phyloP scores from a whole-genome alignment of 2,888 invertebrate genomes.

The Drosophila greeni region DNA sequence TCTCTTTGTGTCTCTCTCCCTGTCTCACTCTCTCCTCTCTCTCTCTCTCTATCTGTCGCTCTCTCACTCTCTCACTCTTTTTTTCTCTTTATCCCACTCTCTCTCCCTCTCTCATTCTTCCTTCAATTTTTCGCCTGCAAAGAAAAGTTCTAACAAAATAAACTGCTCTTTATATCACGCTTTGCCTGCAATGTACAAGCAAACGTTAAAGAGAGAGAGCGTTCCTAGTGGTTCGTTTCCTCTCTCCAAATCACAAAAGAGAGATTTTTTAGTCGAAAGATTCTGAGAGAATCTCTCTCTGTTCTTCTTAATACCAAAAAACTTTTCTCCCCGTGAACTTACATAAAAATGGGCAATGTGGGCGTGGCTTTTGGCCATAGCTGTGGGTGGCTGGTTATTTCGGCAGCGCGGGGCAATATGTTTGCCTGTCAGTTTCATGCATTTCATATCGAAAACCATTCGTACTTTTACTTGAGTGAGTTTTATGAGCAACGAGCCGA shows the following conservation, averaged over 20 bases:
- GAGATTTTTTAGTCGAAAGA: too few relatives aligned
- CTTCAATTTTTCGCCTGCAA: too few relatives aligned
- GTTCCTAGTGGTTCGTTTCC: not conserved
- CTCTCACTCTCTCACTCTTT: not conserved
- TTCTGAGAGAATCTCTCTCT: too few relatives aligned
- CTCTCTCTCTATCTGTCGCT: too few relatives aligned
- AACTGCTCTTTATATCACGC: not conserved
- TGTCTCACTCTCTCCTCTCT: too few relatives aligned
- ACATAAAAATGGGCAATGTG: conserved; percentile 8
- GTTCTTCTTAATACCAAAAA: not conserved
- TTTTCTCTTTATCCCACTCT: not conserved
- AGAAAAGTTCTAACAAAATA: too few relatives aligned
- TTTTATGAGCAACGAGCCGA: conserved; percentile 68
- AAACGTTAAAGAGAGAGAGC: not conserved
- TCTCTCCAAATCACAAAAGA: not conserved
- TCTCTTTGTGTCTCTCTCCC: too few relatives aligned
- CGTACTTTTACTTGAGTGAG: conserved; percentile 75
- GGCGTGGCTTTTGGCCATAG: conserved; percentile 2
- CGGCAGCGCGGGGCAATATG: conserved; percentile 68
- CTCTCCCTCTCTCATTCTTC: too few relatives aligned
- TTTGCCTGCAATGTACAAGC: not conserved
- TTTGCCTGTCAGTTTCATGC: conserved; percentile 73
- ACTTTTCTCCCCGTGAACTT: not conserved
- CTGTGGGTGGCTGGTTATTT: conserved; percentile 3
- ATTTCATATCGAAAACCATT: conserved; percentile 74